Evolutionary conservation across 2,888 invertebrate genomes (phyloP).

Genomic region (Nomada lathburiana): DNA sequence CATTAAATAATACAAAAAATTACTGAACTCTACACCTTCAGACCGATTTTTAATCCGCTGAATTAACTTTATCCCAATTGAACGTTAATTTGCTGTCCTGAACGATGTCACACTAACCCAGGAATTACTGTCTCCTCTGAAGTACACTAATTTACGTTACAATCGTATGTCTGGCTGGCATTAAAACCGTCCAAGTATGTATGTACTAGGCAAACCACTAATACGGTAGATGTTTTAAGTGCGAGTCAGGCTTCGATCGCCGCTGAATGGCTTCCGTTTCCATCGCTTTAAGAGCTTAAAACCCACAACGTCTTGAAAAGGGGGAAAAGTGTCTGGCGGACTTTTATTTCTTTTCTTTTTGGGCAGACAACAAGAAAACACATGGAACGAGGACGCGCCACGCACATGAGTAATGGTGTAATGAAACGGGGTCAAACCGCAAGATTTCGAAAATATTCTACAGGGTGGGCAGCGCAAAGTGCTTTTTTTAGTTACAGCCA

Average conservation of each 20-base stretch:
- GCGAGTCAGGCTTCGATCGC: constrained; percentile 36
- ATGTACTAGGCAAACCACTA: constrained; percentile 11
- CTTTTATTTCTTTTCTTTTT: constrained; percentile 19
- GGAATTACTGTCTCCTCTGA: too few species aligned
- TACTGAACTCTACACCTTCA: too few species aligned
- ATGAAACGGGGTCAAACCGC: constrained; percentile 66
- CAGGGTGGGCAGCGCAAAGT: too few species aligned
- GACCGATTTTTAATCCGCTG: too few species aligned
- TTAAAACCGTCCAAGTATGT: background rate
- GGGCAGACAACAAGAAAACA: constrained; percentile 55
- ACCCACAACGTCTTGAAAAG: constrained; percentile 20
- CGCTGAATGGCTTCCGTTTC: constrained; percentile 36
- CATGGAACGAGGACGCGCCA: constrained; percentile 59
- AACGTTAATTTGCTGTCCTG: too few species aligned
- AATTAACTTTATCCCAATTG: too few species aligned
- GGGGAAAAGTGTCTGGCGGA: constrained; percentile 40
- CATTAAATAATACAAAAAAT: too few species aligned
- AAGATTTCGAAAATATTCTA: constrained; percentile 59
- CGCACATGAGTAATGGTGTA: constrained; percentile 51
- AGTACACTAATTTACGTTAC: background rate
- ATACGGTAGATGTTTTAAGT: constrained; percentile 20
- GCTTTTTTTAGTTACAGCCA: too few species aligned
- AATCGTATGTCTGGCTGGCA: background rate
- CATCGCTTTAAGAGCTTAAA: constrained; percentile 52
- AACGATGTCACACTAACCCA: too few species aligned